Percentiles rank a stretch among this genome's conserved stretches.
phyloP scores from a whole-genome alignment of 2,888 invertebrate genomes.

The Apodemia hepburni region DNA sequence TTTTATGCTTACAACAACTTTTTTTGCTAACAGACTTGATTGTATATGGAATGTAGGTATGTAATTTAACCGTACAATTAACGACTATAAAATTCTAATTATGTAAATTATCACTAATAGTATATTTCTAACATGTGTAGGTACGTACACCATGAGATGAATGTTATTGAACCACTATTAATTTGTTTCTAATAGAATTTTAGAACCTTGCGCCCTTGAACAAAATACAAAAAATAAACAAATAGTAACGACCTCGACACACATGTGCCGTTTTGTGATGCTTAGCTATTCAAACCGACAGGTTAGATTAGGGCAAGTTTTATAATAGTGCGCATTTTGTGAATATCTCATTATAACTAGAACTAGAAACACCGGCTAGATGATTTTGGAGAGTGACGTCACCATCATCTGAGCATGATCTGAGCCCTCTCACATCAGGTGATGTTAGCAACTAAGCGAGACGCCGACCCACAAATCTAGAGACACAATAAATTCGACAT shows the following conservation, averaged over 20 bases:
- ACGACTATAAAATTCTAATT: background rate
- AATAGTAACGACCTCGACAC: slow-evolving; percentile 74
- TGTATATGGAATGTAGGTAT: background rate
- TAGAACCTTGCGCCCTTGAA: slow-evolving; percentile 58
- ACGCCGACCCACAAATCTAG: slow-evolving; percentile 77
- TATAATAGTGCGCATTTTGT: slow-evolving; percentile 63
- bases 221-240: slow-evolving; percentile 62
- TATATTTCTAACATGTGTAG: background rate
- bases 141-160: slow-evolving; percentile 1
- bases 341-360: slow-evolving; percentile 56
- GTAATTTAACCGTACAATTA: background rate
- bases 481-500: slow-evolving; percentile 76
- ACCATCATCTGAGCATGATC: slow-evolving; percentile 58
- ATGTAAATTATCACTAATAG: background rate
- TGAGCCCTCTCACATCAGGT: slow-evolving; percentile 64
- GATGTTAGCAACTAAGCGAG: slow-evolving; percentile 29
- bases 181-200: slow-evolving; percentile 12
- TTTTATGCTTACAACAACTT: background rate
- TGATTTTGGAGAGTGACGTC: slow-evolving; percentile 67
- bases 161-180: slow-evolving; percentile 9
- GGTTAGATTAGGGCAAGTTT: slow-evolving; percentile 72
- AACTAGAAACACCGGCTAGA: slow-evolving; percentile 69
- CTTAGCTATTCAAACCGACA: slow-evolving; percentile 57
- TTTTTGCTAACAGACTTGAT: background rate
- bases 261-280: slow-evolving; percentile 45